Base-by-base conservation (phyloP, 1,140 invertebrate species). In the Mya arenaria region DNA sequence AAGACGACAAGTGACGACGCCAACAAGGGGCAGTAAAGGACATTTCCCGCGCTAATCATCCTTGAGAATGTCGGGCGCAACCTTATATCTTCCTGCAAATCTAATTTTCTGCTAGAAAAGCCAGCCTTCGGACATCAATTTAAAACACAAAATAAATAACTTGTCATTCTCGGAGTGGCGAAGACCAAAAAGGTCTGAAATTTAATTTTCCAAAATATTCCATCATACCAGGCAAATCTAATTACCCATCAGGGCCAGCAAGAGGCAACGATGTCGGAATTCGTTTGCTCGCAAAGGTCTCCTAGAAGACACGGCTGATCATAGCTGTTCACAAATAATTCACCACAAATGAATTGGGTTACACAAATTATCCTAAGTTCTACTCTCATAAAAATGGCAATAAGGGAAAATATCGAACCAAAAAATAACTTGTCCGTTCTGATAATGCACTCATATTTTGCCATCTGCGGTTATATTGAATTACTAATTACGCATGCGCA, bases 161-260 rank as follows among this genome's bases (percentile, higher is more conserved):
- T 48, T 80, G 77, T 80, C 77, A 80, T 32, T 80, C 65, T 62
- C 65, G 65, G 55, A 66, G 66, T 80, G 65, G 34, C 58, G 28
- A 52, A 55, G 77, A 80, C 36, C 77, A 69, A 60, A 23, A 71
- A 80, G 77, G 77, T 80, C 77, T 80, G 77, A 69, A 80, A 80
- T 80, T 80, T 71, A 80, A 80, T 80, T 80, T 80, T 80, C 77
- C 65, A 71, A 69, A 80, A 80, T 80, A 80, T 80, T 80, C 77
- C 77, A 80, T 80, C 77, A 80, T 80, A 69, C 66, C 65, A 55
- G 68, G 71, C 62, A 80, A 80, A 80, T 80, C 65, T 71, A 80
- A 80, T 80, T 80, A 80, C 65, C 30, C 36, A 62, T 32, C 17
- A 55, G 65, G 52, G 66, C 25, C 48, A 65, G 66, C 25, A 28